Evolutionary conservation across 2,797 vertebrate genomes (phyloP), one percentile per base, ranked within the genome.

Genomic region (Bufotes viridis): DNA sequence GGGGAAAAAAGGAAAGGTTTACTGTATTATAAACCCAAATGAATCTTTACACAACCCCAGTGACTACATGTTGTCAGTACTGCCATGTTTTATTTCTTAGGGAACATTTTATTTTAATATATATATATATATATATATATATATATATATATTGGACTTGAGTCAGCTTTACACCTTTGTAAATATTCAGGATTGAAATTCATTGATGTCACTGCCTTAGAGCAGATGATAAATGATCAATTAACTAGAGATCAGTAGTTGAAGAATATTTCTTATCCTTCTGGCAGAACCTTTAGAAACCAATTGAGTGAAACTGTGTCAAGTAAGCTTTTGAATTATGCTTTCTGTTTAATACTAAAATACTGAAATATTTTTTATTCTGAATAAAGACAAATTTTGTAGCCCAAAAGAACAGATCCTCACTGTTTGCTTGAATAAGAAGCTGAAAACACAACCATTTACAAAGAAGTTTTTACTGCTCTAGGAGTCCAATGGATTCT

Each of bases 211-310:
- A 86, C 51, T 15, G n/a, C 67, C 26, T 69, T 10, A 7, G 51
- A 79, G 76, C 51, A 70, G 51, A 69, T 86, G 84, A 86, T 86
- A 79, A 76, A 86, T 70, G 63, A 76, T 69, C 76, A 86, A 53
- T 78, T 86, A 79, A 79, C 24, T 69, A 51, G 65, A 69, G 49
- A 61, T 63, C 63, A 60, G 58, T 65, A 24, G 83, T 63, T 63
- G 72, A 85, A 53, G 42, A 26, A 78, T 24, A 76, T 26, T 78
- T 70, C n/a, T 72, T 67, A 49, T 42, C 49, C 18, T n/a, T 75
- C 14, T 85, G 60, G 58, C 60, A 76, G 22, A 53, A 60, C 22
- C 34, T 63, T 60, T 76, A 78, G 22, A 58, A 84, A 61, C 7
- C 53, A 49, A 75, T 15, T 42, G 20, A 61, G 55, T 72, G 10